Base-by-base conservation (phyloP, 2,797 vertebrate genomes). In the Varecia variegata region DNA sequence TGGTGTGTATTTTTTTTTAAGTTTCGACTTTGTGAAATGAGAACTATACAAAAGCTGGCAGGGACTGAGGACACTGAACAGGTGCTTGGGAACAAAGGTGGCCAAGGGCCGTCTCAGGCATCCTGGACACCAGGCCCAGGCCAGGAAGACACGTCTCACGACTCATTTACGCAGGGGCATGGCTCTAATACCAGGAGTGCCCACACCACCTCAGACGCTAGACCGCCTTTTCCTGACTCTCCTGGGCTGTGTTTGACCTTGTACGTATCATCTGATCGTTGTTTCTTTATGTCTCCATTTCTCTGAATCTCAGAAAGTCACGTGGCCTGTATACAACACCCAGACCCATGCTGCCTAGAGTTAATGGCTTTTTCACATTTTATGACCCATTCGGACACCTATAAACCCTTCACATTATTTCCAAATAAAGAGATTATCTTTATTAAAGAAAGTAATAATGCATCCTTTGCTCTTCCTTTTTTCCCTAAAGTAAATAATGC, bases 281-380 rank as follows among this genome's bases (percentile, higher is more conserved):
- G 23, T 52, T 80, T 79, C 32, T 71, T 79, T 13, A 15, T 32
- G 25, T 67, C 7, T 83, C 43, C n/a, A n/a, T 21, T 83, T 73
- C 40, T 79, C 84, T 35, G 40, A 2, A 71, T 74, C 35, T 92
- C 81, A 90, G 71, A 76, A 62, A 52, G n/a, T 15, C n/a, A 40
- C 17, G 43, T 2, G n/a, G 45, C 18, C 15, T 5, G 2, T 10
- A 3, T 13, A 15, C 47, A 45, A 73, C 45, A 15, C 17, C 25
- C 23, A 60, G 45, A 73, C 14, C 68, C 87, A 15, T 27, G 47
- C 35, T 50, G 45, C n/a, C 15, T n/a, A 76, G 1, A 70, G 30
- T 18, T 38, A 56, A 54, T 17, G 30, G 6, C 21, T 79, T 73
- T 38, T 77, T 45, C 54, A 81, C 7, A 67, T 30, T 60, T 52